These are phyloP conservation scores for Xylophagus ater DNA, from an alignment of 2,888 invertebrate species.

Conservation along the genomic window DNA sequence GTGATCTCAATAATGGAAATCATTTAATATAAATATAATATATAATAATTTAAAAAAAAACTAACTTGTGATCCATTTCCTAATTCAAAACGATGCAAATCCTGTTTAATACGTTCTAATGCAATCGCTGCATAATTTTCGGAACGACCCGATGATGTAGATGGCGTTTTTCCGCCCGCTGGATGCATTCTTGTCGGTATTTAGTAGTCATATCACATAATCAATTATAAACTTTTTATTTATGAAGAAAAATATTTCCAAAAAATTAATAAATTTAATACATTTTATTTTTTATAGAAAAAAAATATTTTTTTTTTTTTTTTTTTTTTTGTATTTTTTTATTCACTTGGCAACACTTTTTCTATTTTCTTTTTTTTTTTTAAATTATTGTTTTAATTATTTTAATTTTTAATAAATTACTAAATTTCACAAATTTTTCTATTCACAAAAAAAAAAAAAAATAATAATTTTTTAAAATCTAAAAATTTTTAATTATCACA, in stretches of 20 bases:
- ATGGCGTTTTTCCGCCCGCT: conserved; percentile 40
- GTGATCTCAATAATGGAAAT: no score
- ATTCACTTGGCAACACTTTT: no score
- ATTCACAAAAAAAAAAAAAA: no score
- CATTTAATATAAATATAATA: no score
- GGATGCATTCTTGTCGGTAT: conserved; percentile 38
- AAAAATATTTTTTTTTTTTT: neutral
- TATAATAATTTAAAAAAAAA: conserved; percentile 7
- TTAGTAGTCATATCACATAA: conserved; percentile 39
- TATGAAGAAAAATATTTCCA: neutral
- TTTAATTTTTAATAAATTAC: no score
- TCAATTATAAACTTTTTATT: conserved; percentile 7
- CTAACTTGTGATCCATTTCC: conserved; percentile 38
- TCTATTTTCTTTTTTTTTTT: neutral
- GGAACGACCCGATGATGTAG: conserved; percentile 27
- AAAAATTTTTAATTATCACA: no score
- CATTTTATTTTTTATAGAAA: neutral
- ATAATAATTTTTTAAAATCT: no score
- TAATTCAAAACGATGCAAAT: conserved; percentile 38
- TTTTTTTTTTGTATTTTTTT: neutral
- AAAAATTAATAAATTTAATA: neutral
- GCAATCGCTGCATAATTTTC: conserved; percentile 40
- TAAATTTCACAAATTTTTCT: no score
- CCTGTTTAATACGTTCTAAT: conserved; percentile 39
- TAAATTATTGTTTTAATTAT: neutral